Evolutionary conservation across 2,113 vertebrate species (phyloP), one percentile per base, ranked within the genome.

Genomic region (Saguinus imperator): DNA sequence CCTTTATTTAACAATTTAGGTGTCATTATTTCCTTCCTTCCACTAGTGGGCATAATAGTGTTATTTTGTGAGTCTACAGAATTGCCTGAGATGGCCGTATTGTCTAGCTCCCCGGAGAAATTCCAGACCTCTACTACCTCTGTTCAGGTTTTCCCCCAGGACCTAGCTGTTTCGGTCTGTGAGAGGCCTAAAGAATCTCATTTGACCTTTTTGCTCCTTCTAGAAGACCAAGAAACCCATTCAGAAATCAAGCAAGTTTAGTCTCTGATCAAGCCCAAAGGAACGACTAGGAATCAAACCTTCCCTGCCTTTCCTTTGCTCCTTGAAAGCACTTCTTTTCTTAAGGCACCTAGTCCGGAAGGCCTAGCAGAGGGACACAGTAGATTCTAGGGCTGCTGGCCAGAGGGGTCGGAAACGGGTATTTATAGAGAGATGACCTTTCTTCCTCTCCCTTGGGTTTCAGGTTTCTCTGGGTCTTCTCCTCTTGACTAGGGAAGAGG

Each of bases 391-490:
- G 76, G 68, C 89, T 83, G 68, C 89, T 76, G 76, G 57, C 79
- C 37, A 32, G 72, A 73, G 43, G 80, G 43, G 32, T 10, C 40
- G 37, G 95, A 89, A 92, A 95, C 1, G 1, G 27, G 1, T 97
- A 97, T 95, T 97, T 88, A 95, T 90, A 92, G 93, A 92, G 93
- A 77, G 72, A 76, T 96, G 89, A 97, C 96, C 81, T 90, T 97
- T 96, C 93, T 87, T 82, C 58, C 81, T 79, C 76, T 94, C 89
- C 45, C 55, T 27, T 37, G 72, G 83, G 95, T 87, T 94, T 96
- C 84, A 75, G 57, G 43, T 97, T 98, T 97, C 95, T 87, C 80
- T 85, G 52, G 92, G 87, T 89, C 75, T 55, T 87, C 27, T 95
- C 50, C 80, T 95, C 45, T 55, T 87, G 82, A 57, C 50, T 32